Conservation (phyloP, 2,113 vertebrate species). For the Dicentrarchus labrax region DNA sequence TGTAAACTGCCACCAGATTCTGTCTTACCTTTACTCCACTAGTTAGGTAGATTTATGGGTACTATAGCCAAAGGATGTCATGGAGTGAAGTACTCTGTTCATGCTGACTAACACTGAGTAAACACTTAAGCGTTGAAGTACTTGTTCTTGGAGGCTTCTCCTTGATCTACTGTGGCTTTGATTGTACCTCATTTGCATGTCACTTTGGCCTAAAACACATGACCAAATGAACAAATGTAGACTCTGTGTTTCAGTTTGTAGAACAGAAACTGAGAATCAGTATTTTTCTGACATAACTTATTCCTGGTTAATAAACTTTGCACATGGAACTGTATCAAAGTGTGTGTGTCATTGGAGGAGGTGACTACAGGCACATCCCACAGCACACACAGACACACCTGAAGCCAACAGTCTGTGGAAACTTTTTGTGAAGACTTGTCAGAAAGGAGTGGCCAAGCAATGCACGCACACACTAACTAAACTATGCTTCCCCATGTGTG, state of each 20-base stretch:
- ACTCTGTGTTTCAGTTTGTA: not conserved
- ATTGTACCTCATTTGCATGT: not conserved
- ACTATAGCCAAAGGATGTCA: too few relatives aligned
- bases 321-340: not conserved
- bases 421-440: not conserved
- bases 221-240: not conserved
- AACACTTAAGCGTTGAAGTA: not conserved
- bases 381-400: not conserved
- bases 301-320: slow-evolving; percentile 3
- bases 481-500: not conserved
- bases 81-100: too few relatives aligned
- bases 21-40: not conserved
- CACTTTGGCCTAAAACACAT: not conserved
- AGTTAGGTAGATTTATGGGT: too few relatives aligned
- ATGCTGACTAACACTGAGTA: not conserved
- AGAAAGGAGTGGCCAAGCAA: not conserved
- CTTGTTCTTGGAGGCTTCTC: not conserved
- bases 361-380: not conserved
- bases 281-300: not conserved
- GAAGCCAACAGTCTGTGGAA: not conserved
- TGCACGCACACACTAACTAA: not conserved
- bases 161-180: not conserved
- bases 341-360: not conserved
- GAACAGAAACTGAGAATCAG: not conserved
- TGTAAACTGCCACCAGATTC: not conserved